These are phyloP conservation scores for Meloe dianella DNA, from an alignment of 2,888 invertebrate species.

Conservation along the genomic window DNA sequence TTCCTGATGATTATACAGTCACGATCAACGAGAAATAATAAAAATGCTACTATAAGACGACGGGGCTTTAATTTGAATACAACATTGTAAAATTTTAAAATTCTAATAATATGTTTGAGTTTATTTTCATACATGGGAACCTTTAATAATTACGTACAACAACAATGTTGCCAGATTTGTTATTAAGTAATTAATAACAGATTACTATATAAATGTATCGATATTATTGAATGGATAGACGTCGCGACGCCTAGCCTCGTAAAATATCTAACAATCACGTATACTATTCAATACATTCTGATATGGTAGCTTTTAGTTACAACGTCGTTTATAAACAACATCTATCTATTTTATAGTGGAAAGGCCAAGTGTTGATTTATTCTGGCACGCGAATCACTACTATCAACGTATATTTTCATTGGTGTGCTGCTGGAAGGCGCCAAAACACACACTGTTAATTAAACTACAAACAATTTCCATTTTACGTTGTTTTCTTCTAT, in stretches of 20 bases:
- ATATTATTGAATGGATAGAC: background rate
- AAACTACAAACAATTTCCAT: background rate
- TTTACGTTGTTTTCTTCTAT: background rate
- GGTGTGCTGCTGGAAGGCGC: conserved; percentile 42
- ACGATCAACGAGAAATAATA: conserved; percentile 25
- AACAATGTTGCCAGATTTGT: too few species aligned
- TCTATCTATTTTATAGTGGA: conserved; percentile 7
- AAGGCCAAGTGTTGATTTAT: conserved; percentile 43
- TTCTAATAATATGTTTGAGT: background rate
- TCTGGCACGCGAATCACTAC: conserved; percentile 46
- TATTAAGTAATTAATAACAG: too few species aligned
- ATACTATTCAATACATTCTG: background rate
- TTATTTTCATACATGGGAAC: background rate
- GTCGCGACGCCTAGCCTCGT: background rate
- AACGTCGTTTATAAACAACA: background rate
- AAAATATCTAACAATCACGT: background rate
- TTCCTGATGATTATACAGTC: conserved; percentile 28
- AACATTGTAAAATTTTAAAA: conserved; percentile 8
- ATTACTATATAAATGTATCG: too few species aligned
- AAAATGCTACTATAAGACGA: background rate
- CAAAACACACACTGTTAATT: conserved; percentile 41
- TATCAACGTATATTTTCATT: conserved; percentile 49
- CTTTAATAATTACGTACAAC: background rate
- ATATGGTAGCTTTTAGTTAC: background rate
- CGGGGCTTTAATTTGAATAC: background rate